Conservation (phyloP, 2,888 invertebrate genomes). For the Ormyrus pomaceus region DNA sequence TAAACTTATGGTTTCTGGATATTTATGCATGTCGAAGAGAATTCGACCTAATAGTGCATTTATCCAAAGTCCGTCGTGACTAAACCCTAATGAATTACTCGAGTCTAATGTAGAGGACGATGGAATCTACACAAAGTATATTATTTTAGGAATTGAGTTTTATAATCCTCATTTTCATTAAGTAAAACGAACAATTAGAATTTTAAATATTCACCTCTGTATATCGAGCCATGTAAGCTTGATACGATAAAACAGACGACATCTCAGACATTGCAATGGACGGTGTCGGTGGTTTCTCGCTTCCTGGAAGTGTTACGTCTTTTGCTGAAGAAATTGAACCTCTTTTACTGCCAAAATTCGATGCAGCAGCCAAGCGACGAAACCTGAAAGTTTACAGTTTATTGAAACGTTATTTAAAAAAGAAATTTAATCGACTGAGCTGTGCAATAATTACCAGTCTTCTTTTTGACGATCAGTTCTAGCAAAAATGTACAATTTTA, state of each 20-base stretch:
- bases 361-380: slow-evolving; percentile 77
- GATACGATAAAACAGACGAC: slow-evolving; percentile 67
- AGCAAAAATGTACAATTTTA: slow-evolving; percentile 81
- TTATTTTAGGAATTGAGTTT: neutral
- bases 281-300: slow-evolving; percentile 62
- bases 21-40: slow-evolving; percentile 89
- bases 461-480: slow-evolving; percentile 94
- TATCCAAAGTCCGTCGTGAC: slow-evolving; percentile 82
- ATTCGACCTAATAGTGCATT: slow-evolving; percentile 88
- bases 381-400: slow-evolving; percentile 73
- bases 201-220: slow-evolving; percentile 62
- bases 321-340: slow-evolving; percentile 64
- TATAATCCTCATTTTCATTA: neutral
- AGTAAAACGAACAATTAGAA: neutral
- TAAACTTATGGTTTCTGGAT: slow-evolving; percentile 82
- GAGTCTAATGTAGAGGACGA: slow-evolving; percentile 59
- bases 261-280: slow-evolving; percentile 62
- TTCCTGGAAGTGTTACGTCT: slow-evolving; percentile 59
- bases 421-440: neutral
- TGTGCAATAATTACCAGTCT: slow-evolving; percentile 82
- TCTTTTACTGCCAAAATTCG: slow-evolving; percentile 68
- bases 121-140: slow-evolving; percentile 55
- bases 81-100: slow-evolving; percentile 59
- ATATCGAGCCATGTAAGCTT: slow-evolving; percentile 70
- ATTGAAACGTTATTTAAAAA: neutral